These are phyloP conservation scores for Ophonus ardosiacus DNA, from an alignment of 2,888 invertebrate species.

Conservation along the genomic window DNA sequence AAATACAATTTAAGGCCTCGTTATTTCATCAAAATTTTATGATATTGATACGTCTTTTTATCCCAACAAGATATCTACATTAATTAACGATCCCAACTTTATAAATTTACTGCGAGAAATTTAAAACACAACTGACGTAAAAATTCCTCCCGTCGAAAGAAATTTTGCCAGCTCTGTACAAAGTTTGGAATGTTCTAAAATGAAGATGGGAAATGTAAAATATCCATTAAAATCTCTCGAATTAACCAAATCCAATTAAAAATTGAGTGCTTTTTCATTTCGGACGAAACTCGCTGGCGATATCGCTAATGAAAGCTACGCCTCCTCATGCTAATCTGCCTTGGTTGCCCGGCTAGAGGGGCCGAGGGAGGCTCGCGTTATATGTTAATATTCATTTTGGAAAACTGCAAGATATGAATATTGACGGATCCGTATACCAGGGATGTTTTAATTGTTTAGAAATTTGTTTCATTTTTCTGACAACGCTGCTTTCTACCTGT, in stretches of 20 bases:
- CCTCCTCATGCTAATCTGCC: constrained; percentile 61
- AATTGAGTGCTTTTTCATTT: constrained; percentile 78
- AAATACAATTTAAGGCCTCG: too few relatives aligned
- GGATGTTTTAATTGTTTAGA: constrained; percentile 53
- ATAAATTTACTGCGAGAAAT: constrained; percentile 21
- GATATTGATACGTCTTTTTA: neutral
- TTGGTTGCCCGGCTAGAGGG: neutral
- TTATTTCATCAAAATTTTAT: too few relatives aligned
- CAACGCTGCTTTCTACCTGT: constrained; percentile 17
- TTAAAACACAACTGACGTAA: constrained; percentile 41
- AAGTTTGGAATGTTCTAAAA: constrained; percentile 61
- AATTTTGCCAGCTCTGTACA: constrained; percentile 61
- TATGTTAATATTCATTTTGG: constrained; percentile 62
- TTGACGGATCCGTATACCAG: constrained; percentile 46
- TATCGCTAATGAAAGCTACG: constrained; percentile 63
- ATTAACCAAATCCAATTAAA: constrained; percentile 77
- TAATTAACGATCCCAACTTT: constrained; percentile 28
- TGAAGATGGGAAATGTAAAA: constrained; percentile 74
- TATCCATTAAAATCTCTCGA: constrained; percentile 76
- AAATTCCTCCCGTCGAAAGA: constrained; percentile 37
- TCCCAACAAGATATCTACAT: constrained; percentile 35
- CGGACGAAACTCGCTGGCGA: constrained; percentile 68
- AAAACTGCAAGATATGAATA: constrained; percentile 56
- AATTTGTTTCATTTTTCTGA: constrained; percentile 58
- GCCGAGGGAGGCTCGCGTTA: constrained; percentile 25